phyloP scores from a whole-genome alignment of 2,888 invertebrate genomes.

The Nymphalis urticae region DNA sequence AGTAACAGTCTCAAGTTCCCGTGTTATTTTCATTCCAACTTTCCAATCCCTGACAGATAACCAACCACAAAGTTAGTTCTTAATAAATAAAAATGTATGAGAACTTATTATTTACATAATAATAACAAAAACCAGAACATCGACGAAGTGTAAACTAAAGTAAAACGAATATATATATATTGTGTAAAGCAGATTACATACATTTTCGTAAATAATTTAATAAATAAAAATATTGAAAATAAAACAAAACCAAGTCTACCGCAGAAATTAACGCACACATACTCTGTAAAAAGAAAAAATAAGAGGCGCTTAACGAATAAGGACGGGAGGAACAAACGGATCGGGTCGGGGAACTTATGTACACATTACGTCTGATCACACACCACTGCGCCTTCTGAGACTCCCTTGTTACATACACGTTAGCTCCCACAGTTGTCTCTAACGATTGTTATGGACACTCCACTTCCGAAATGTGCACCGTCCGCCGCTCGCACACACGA shows the following conservation, averaged over 20 bases:
- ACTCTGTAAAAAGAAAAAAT: constrained; percentile 65
- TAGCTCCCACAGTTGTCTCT: neutral
- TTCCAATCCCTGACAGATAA: constrained; percentile 29
- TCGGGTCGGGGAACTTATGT: constrained; percentile 34
- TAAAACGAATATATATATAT: constrained; percentile 4
- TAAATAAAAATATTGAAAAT: constrained; percentile 44
- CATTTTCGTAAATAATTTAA: neutral
- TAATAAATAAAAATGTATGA: constrained; percentile 7
- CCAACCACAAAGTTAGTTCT: constrained; percentile 63
- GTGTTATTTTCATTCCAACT: constrained; percentile 14
- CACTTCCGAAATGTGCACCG: neutral
- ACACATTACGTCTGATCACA: constrained; percentile 19
- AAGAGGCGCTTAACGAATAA: constrained; percentile 48
- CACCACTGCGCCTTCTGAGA: neutral
- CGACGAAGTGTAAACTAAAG: neutral
- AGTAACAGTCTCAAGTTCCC: neutral
- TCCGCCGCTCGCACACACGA: constrained; percentile 6
- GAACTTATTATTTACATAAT: neutral
- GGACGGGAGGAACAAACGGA: constrained; percentile 34
- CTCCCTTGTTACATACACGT: neutral
- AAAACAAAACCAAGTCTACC: constrained; percentile 69
- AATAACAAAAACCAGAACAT: neutral
- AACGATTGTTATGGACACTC: neutral
- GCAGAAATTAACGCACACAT: constrained; percentile 74
- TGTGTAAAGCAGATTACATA: constrained; percentile 43